phyloP scores from a whole-genome alignment of 64 coral and sea anemone species.

The Cladopsammia gracilis region DNA sequence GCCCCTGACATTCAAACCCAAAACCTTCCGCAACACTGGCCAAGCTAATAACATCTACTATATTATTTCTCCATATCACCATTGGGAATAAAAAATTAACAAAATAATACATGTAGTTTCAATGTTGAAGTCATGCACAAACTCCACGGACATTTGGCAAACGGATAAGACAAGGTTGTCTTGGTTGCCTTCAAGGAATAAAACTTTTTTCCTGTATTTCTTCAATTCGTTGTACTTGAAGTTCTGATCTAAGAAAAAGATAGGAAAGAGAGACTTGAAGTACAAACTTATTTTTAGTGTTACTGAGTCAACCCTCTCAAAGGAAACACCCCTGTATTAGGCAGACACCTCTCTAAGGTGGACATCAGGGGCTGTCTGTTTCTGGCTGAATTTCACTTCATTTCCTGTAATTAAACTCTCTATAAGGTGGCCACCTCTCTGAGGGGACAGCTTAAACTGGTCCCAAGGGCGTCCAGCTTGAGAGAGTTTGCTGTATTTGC shows the following conservation, averaged over 20 bases:
- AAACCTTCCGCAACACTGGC: no score
- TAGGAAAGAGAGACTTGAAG: not conserved
- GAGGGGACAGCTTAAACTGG: no score
- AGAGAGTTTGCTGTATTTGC: no score
- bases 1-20: no score
- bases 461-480: no score
- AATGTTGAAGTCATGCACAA: conserved; percentile 25
- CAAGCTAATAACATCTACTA: no score
- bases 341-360: no score
- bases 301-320: not conserved
- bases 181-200: conserved; percentile 51
- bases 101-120: not conserved
- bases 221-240: conserved; percentile 41
- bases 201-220: conserved; percentile 53
- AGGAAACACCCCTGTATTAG: not conserved
- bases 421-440: no score
- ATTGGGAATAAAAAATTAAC: not conserved
- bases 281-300: not conserved
- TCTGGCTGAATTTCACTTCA: no score
- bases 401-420: no score
- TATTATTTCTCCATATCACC: not conserved
- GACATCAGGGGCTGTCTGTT: no score
- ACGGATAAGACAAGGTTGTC: conserved; percentile 16
- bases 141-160: conserved; percentile 69
- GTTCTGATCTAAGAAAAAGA: conserved; percentile 1